phyloP scores from a whole-genome alignment of 2,113 vertebrate genomes.

The Notechis scutatus region DNA sequence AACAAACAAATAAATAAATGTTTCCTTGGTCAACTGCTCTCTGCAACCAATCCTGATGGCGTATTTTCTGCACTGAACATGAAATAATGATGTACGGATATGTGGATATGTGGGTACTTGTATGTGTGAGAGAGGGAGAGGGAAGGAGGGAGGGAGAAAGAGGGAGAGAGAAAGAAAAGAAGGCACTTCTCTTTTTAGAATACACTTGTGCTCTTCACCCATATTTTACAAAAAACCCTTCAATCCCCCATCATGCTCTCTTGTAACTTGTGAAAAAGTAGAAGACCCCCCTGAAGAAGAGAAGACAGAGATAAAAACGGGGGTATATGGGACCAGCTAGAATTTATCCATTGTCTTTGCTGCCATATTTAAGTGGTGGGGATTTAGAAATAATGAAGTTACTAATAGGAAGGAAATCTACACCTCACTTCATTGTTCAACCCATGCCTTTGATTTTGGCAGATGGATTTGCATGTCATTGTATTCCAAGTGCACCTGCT shows the following conservation, averaged over 20 bases:
- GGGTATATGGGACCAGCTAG: not conserved
- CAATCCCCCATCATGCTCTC: not conserved
- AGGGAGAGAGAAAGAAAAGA: not conserved
- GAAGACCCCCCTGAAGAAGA: not conserved
- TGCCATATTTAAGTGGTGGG: not conserved
- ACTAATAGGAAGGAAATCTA: not conserved
- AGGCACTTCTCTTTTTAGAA: not conserved
- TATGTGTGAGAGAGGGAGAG: too few relatives aligned
- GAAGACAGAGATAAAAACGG: not conserved
- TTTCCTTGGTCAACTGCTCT: not conserved
- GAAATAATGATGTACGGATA: not conserved
- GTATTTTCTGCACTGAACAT: not conserved
- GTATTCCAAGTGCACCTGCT: slow-evolving; percentile 12
- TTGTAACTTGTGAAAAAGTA: not conserved
- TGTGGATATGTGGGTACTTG: not conserved
- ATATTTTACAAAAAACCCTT: not conserved
- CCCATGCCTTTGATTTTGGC: not conserved
- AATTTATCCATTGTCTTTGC: too few relatives aligned
- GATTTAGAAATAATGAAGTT: not conserved
- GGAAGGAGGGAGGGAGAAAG: too few relatives aligned
- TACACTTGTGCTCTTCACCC: not conserved
- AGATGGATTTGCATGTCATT: not conserved
- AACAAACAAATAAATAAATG: too few relatives aligned
- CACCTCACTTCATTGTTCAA: not conserved
- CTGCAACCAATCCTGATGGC: not conserved